Conservation (phyloP, 1,140 invertebrate genomes). For the Drosophila setifemur region DNA sequence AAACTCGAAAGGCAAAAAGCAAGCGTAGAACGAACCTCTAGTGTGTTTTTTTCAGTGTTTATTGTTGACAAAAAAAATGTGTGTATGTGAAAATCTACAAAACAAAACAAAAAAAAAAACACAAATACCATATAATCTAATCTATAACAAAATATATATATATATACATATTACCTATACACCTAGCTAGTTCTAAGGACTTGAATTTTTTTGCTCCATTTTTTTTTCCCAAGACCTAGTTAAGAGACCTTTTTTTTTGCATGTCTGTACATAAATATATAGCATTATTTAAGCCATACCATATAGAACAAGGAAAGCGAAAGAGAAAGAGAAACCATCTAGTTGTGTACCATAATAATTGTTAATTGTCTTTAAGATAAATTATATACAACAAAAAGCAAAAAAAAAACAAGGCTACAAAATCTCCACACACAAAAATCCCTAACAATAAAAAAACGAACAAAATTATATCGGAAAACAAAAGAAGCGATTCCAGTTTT, state of each 20-base stretch:
- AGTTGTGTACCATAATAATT: slow-evolving; percentile 65
- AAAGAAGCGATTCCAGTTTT: slow-evolving; percentile 33
- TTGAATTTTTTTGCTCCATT: slow-evolving; percentile 29
- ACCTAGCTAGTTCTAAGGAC: slow-evolving; percentile 21
- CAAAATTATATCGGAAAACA: slow-evolving; percentile 45
- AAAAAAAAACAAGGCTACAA: slow-evolving; percentile 34
- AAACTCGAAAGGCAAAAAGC: background rate
- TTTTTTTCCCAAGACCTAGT: slow-evolving; percentile 48
- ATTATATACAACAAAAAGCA: slow-evolving; percentile 54
- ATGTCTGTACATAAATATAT: slow-evolving; percentile 62
- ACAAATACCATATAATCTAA: background rate
- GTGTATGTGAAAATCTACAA: slow-evolving; percentile 20
- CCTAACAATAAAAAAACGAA: slow-evolving; percentile 52
- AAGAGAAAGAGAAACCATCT: slow-evolving; percentile 17
- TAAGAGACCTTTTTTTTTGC: slow-evolving; percentile 60
- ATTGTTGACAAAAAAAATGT: slow-evolving; percentile 20
- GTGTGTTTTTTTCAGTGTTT: slow-evolving; percentile 39
- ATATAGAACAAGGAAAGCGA: slow-evolving; percentile 7
- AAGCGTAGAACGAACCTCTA: slow-evolving; percentile 33
- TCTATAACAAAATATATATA: slow-evolving; percentile 21
- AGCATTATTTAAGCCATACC: slow-evolving; percentile 35
- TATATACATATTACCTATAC: slow-evolving; percentile 27
- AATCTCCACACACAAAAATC: slow-evolving; percentile 28
- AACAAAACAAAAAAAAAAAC: slow-evolving; percentile 27
- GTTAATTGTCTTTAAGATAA: slow-evolving; percentile 78